A percentile compares a stretch with the other conserved stretches of the same genome.
Conservation (phyloP, 37 sponge, comb jelly and placozoan genomes). For the Aphrocallistes beatrix region DNA sequence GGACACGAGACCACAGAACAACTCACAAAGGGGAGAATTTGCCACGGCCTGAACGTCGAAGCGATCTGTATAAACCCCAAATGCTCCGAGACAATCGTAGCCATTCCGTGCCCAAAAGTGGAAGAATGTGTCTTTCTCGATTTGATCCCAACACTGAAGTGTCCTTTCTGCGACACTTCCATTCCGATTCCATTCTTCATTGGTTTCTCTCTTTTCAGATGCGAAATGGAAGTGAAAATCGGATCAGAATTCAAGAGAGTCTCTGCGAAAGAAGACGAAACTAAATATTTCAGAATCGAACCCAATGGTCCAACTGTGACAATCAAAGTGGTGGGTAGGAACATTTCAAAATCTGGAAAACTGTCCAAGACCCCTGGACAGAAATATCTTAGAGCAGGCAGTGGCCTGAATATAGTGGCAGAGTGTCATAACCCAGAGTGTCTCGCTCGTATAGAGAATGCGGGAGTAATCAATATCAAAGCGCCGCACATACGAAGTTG, state of each 20-base stretch:
- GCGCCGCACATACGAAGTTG: too few relatives aligned
- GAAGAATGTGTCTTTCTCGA: too few relatives aligned
- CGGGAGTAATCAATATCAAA: too few relatives aligned
- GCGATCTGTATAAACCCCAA: too few relatives aligned
- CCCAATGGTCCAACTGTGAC: not conserved
- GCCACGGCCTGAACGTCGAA: not conserved
- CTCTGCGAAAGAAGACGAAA: not conserved
- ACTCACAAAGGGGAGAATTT: not conserved
- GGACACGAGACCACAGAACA: not conserved
- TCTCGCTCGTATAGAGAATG: too few relatives aligned
- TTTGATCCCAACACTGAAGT: not conserved
- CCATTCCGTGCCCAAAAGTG: not conserved
- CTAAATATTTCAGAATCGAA: not conserved
- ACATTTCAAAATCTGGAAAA: not conserved
- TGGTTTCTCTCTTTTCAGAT: not conserved
- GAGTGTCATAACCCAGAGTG: not conserved
- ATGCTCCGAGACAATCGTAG: not conserved
- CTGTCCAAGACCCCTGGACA: not conserved
- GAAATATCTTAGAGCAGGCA: not conserved
- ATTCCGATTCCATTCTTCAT: not conserved
- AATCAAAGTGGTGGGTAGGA: not conserved
- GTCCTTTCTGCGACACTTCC: not conserved
- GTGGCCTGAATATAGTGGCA: not conserved
- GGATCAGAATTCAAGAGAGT: not conserved
- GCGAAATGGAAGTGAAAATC: not conserved